Base-by-base conservation (phyloP, 2,113 vertebrate genomes). In the Helogale parvula region DNA sequence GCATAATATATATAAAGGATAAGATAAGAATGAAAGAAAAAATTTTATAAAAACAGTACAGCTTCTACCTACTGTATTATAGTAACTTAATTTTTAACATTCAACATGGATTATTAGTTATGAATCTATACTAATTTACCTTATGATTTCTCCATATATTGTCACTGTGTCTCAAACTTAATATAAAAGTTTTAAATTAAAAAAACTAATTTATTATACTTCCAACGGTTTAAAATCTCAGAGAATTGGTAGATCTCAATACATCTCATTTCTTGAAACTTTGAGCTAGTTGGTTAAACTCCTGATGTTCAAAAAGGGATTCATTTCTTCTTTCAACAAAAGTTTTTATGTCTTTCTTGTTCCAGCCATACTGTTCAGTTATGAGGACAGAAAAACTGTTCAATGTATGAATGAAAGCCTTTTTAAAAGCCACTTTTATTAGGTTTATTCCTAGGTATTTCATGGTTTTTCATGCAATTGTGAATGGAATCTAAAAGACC, bases 1-100 rank as follows among this genome's bases (percentile, higher is more conserved):
- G 17, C 12, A 54, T 66, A 35, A 54, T n/a, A 7, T 92, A 65
- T 82, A 74, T 54, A 88, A 96, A 93, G 83, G 38, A 83, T 35
- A 83, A 89, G 38, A 83, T 35, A 83, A 74, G 65, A 72, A 93
- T 45, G 38, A 33, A 95, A 77, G 72, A 65, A 88, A 17, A 96
- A 65, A 74, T 50, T 66, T 88, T 88, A 57, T 60, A 57, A 29
- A 13, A 74, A 76, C 25, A 90, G n/a, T 69, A 68, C 35, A 88
- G 13, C 27, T 72, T 89, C 17, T 93, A 71, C 19, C 19, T 74
- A 83, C 9, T 83, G 5, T 74, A 65, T 83, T 50, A 17, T 66
- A 68, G 57, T 80, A 91, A 90, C 17, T 68, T 74, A 63, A 47
- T 16, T 72, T 81, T 23, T 38, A 79, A 69, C 13, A 14, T 79